Base-by-base conservation (phyloP, 2,113 vertebrate genomes). In the Thunnus maccoyii region DNA sequence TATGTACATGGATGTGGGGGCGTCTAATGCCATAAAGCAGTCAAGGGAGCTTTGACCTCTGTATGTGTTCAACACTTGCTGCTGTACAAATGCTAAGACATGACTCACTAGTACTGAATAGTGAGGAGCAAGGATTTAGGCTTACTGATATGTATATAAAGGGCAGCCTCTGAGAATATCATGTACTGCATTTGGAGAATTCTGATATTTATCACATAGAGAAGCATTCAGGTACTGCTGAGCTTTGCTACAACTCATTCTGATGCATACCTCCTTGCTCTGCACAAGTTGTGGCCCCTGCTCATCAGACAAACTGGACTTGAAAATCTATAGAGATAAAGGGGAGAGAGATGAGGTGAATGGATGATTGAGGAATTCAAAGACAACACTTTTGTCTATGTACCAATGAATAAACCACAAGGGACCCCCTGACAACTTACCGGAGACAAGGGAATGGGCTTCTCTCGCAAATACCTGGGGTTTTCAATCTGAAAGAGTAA, bases 391-490 rank as follows among this genome's bases (percentile, higher is more conserved):
- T 68, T 64, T 54, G 30, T 78, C 48, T 41, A 46, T 0, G 1
- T 9, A 64, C 75, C 18, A 69, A 74, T 50, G 55, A 67, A n/a
- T 64, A 22, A 73, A 63, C 56, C 61, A 57, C 10, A 46, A 72
- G 72, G 36, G 58, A 76, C 17, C 18, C 36, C 17, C 1, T 61
- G 25, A 66, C 5, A 61, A 97, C 97, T 87, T 95, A 99, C 97
- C 93, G 97, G 90, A 76, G 97, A 95, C 66, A 96, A 52, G 8
- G 96, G 94, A 36, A 96, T 15, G 0, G 94, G 95, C 56, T 96
- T 97, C 87, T 97, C 96, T 83, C 96, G 94, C 91, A 98, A 92
- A 57, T 99, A 99, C 86, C 97, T 96, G 82, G 97, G 97, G 85
- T 98, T 98, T 95, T 98, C 97, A 83, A 98, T 93, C 98, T 99